Percentiles rank a stretch among this genome's conserved stretches.
phyloP scores from a whole-genome alignment of 1,140 invertebrate genomes.

The Gonioctena quinquepunctata region DNA sequence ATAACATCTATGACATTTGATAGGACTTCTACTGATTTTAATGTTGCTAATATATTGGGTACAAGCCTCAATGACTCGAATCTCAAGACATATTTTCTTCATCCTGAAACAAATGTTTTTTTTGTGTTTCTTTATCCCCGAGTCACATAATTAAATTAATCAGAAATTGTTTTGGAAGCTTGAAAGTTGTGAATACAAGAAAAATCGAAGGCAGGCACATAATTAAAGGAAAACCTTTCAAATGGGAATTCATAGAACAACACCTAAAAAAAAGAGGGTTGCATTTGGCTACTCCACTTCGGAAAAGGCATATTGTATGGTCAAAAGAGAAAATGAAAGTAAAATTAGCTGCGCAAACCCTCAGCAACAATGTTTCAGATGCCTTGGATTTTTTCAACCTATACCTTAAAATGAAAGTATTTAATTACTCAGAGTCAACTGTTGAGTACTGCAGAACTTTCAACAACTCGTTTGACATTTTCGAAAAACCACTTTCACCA shows the following conservation, averaged over 20 bases:
- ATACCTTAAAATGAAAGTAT: neutral
- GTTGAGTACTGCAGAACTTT: neutral
- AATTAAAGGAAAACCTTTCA: neutral
- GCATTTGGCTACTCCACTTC: neutral
- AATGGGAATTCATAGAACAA: neutral
- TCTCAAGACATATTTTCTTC: neutral
- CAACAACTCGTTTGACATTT: too few relatives aligned
- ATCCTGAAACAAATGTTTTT: neutral
- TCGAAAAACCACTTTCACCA: neutral
- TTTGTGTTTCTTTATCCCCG: neutral
- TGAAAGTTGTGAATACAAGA: neutral
- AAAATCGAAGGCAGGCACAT: neutral
- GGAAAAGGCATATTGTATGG: neutral
- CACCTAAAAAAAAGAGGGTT: neutral
- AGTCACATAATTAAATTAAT: neutral
- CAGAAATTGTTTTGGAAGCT: neutral
- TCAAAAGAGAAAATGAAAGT: neutral
- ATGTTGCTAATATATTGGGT: neutral
- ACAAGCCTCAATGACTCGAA: neutral
- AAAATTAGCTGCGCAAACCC: neutral
- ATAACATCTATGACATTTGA: neutral
- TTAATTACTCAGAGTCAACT: neutral
- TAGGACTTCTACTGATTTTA: too few relatives aligned
- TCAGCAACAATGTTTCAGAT: neutral
- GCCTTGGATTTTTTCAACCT: neutral